These are phyloP conservation scores for Origma solitaria DNA, from an alignment of 2,113 vertebrate genomes.

Conservation along the genomic window DNA sequence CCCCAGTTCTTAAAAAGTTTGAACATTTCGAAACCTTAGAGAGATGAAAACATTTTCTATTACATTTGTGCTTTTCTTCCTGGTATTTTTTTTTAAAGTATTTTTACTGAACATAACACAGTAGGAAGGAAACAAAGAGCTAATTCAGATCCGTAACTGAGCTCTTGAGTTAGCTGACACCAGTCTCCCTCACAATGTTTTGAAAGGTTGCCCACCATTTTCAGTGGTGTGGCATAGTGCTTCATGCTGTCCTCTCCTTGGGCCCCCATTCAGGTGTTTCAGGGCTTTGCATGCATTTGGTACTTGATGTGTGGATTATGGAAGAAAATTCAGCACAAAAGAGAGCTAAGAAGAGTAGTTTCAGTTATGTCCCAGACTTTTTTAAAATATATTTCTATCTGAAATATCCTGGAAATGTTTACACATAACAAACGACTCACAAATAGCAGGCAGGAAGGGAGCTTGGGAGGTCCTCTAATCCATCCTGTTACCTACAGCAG, in stretches of 20 bases:
- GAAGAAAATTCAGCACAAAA: background rate
- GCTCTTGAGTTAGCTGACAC: background rate
- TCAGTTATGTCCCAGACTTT: background rate
- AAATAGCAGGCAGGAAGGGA: background rate
- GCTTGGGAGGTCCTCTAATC: background rate
- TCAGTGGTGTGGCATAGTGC: background rate
- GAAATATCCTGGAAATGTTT: background rate
- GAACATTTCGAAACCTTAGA: background rate
- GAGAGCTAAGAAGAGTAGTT: background rate
- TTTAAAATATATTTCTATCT: background rate
- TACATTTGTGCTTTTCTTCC: background rate
- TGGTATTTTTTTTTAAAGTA: background rate
- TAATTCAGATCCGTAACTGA: background rate
- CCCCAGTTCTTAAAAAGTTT: background rate
- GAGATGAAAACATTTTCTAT: constrained; percentile 13
- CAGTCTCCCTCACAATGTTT: background rate
- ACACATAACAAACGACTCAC: background rate
- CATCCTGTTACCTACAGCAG: background rate
- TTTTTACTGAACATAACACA: background rate
- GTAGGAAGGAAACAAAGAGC: background rate
- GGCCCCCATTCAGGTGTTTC: background rate
- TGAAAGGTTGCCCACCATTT: background rate
- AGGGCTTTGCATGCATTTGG: background rate
- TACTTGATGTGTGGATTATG: background rate
- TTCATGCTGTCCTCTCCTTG: background rate